Evolutionary conservation across 2,888 invertebrate genomes (phyloP).

Genomic region (Pyrocoelia pectoralis): DNA sequence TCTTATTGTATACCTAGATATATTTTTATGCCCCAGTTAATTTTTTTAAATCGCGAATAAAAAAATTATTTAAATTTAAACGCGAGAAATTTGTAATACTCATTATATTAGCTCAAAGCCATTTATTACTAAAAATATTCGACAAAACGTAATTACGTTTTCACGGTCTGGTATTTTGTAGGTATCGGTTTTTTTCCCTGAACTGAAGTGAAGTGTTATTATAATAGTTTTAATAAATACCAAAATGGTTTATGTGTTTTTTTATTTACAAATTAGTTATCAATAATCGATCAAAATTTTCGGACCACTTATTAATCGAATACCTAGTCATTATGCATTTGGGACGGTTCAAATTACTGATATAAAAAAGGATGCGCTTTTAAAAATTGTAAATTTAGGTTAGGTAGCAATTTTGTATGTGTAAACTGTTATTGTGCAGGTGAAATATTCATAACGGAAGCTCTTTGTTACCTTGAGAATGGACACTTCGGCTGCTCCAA

Average conservation of each 20-base stretch:
- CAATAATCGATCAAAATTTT: not conserved
- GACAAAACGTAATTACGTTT: not conserved
- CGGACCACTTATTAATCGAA: not conserved
- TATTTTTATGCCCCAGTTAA: not conserved
- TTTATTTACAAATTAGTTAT: not conserved
- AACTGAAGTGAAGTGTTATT: not conserved
- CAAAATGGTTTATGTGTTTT: too few species aligned
- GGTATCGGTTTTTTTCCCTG: not conserved
- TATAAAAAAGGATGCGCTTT: not conserved
- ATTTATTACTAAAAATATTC: not conserved
- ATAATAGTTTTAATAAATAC: too few species aligned
- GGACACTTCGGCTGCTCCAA: not conserved
- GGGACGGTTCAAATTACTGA: not conserved
- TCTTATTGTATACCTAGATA: not conserved
- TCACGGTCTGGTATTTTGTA: not conserved
- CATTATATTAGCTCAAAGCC: not conserved
- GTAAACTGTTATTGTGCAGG: not conserved
- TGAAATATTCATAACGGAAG: not conserved
- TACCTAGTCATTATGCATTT: not conserved
- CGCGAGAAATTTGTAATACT: not conserved
- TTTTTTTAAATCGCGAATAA: not conserved
- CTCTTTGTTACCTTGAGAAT: conserved; percentile 1
- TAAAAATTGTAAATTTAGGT: not conserved
- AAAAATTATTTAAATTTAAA: not conserved
- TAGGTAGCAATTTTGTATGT: not conserved